A percentile compares a stretch with the other conserved stretches of the same genome.
These are phyloP conservation scores for Parauchenoglanis ngamensis DNA, from an alignment of 2,797 vertebrate species.

Conservation along the genomic window DNA sequence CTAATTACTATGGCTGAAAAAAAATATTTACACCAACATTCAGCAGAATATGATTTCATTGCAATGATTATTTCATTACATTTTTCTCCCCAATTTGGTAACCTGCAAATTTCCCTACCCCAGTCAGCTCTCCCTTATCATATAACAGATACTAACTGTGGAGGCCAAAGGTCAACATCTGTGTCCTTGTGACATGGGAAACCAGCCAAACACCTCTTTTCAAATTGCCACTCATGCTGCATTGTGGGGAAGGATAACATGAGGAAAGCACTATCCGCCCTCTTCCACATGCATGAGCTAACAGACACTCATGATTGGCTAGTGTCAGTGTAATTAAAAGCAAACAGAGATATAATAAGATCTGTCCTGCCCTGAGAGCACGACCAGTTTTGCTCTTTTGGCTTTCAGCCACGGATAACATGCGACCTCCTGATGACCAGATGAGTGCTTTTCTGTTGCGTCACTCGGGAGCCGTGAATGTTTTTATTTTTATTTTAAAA, in stretches of 20 bases:
- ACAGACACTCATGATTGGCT: neutral
- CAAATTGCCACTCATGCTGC: neutral
- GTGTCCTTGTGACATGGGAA: neutral
- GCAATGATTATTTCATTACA: neutral
- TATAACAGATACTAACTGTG: neutral
- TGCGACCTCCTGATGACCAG: neutral
- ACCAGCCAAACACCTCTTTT: slow-evolving; percentile 5
- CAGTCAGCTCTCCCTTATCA: neutral
- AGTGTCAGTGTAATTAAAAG: neutral
- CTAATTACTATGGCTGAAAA: neutral
- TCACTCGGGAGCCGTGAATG: neutral
- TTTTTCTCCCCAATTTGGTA: neutral
- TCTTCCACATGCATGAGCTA: neutral
- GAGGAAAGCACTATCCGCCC: neutral
- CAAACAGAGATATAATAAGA: neutral
- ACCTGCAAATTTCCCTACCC: neutral
- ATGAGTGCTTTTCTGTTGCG: neutral
- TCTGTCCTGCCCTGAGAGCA: neutral
- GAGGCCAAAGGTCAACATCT: neutral
- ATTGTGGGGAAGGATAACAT: neutral
- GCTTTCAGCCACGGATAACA: neutral
- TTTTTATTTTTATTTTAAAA: neutral
- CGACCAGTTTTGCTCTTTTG: neutral
- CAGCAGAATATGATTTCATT: neutral
- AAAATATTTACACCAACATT: neutral